Evolutionary conservation across 2,797 vertebrate species (phyloP).

Genomic region (Phataginus tricuspis): DNA sequence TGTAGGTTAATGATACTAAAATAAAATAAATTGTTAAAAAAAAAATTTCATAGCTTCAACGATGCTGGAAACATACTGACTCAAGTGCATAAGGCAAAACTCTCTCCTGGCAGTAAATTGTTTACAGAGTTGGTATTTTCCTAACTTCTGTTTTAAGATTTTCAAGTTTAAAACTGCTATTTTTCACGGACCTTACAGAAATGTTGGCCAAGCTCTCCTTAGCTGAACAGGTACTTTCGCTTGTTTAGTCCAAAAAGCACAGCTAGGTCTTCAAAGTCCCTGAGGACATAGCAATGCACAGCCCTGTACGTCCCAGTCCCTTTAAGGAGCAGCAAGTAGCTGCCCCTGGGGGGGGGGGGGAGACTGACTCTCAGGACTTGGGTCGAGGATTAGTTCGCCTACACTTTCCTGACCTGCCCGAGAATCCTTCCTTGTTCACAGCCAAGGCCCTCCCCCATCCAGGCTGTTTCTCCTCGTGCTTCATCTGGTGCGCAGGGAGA

Average conservation of each 20-base stretch:
- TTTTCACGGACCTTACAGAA: constrained; percentile 32
- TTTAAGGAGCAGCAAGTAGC: not conserved
- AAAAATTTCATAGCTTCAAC: constrained; percentile 64
- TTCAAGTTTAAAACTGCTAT: constrained; percentile 42
- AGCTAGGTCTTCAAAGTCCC: not conserved
- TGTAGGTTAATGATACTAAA: no score
- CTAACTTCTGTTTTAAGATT: constrained; percentile 73
- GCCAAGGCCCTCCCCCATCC: no score
- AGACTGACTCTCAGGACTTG: not conserved
- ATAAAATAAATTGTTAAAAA: no score
- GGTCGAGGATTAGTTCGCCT: not conserved
- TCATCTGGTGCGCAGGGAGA: no score
- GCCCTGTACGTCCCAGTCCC: no score
- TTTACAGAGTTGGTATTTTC: constrained; percentile 61
- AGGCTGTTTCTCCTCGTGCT: no score
- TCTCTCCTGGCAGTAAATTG: constrained; percentile 48
- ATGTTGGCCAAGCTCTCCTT: not conserved
- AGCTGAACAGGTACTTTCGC: not conserved
- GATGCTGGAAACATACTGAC: constrained; percentile 51
- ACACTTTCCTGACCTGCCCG: no score
- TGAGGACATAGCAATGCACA: not conserved
- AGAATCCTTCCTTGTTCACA: no score
- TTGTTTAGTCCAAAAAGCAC: constrained; percentile 17
- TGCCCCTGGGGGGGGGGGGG: not conserved
- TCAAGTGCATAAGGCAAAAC: constrained; percentile 50